These are phyloP conservation scores for Amblyopsis hoosieri DNA, from an alignment of 2,797 vertebrate genomes.

Conservation along the genomic window DNA sequence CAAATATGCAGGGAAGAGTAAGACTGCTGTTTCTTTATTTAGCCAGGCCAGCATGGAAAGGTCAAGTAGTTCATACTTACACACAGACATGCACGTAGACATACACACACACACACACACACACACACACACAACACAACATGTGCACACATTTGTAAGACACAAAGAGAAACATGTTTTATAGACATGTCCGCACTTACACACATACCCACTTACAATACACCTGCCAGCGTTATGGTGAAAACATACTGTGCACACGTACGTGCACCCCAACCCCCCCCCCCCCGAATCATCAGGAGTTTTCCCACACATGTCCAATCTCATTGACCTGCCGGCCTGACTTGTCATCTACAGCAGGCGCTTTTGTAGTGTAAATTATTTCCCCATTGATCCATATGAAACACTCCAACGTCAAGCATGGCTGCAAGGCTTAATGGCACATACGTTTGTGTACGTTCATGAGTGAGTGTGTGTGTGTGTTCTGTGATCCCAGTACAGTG, in stretches of 20 bases:
- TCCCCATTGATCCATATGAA: conserved; percentile 28
- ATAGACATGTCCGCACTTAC: background rate
- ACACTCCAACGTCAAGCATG: conserved; percentile 26
- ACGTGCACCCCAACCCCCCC: background rate
- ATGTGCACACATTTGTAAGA: background rate
- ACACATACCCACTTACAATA: background rate
- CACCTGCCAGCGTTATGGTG: background rate
- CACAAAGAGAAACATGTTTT: background rate
- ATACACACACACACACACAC: conserved; percentile 33
- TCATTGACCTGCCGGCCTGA: conserved; percentile 7
- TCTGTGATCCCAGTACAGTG: background rate
- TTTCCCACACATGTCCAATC: background rate
- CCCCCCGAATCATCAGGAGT: background rate
- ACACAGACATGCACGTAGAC: conserved; percentile 26
- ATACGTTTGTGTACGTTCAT: background rate
- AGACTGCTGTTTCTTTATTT: conserved; percentile 52
- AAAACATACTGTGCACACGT: background rate
- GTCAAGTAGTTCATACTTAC: conserved; percentile 45
- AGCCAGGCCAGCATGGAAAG: conserved; percentile 50
- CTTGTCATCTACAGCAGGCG: conserved; percentile 10
- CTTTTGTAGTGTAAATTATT: conserved; percentile 13
- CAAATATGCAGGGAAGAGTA: conserved; percentile 44
- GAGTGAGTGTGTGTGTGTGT: conserved; percentile 3
- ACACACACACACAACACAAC: conserved; percentile 1
- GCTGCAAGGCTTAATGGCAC: background rate